Conservation (phyloP, 2,888 invertebrate species). For the Rapana venosa region DNA sequence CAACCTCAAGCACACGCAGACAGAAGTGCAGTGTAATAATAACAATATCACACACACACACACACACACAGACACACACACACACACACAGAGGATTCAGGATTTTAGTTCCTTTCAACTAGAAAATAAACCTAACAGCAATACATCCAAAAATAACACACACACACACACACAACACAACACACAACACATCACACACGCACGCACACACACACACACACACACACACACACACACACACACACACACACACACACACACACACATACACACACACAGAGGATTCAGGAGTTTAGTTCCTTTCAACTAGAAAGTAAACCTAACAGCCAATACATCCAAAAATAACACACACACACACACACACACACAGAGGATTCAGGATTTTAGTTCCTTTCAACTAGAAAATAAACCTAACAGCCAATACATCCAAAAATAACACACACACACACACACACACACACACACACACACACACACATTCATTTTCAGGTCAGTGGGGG, state of each 20-base stretch:
- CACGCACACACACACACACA: too few species aligned
- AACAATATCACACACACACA: not conserved
- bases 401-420: not conserved
- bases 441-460: conserved; percentile 1
- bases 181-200: too few species aligned
- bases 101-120: not conserved
- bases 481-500: too few species aligned
- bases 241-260: not conserved
- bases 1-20: too few species aligned
- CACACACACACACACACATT: not conserved
- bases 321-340: not conserved
- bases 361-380: not conserved
- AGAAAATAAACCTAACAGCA: not conserved
- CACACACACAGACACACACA: not conserved
- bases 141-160: not conserved
- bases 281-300: too few species aligned
- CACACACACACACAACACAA: not conserved
- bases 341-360: not conserved
- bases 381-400: too few species aligned
- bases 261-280: not conserved
- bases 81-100: not conserved
- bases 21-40: too few species aligned
- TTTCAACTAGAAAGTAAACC: too few species aligned
- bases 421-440: not conserved
- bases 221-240: not conserved